Evolutionary conservation across 2,797 vertebrate species (phyloP).

Genomic region (Siniperca undulata): DNA sequence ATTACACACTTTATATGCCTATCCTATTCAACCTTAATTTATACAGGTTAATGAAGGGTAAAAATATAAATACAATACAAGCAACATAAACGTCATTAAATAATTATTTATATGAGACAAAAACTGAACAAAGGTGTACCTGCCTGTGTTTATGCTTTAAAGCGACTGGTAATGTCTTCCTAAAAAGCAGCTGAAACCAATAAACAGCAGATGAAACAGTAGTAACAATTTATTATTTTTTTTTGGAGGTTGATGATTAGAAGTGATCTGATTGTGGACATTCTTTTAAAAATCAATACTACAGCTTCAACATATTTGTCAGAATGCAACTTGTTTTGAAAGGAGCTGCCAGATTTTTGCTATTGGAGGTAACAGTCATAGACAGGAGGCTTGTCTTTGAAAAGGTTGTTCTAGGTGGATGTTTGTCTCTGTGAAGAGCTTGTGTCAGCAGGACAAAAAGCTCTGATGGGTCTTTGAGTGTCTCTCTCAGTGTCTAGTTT

Average conservation of each 20-base stretch:
- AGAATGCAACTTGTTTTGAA: background rate
- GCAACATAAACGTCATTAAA: background rate
- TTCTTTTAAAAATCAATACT: background rate
- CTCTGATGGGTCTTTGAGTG: slow-evolving; percentile 60
- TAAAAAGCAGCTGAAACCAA: background rate
- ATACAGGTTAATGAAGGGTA: background rate
- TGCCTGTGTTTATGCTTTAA: background rate
- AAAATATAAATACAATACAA: background rate
- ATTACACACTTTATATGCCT: background rate
- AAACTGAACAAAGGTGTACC: background rate
- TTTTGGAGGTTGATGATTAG: background rate
- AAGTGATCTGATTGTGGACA: background rate
- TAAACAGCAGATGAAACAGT: background rate
- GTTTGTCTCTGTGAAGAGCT: slow-evolving; percentile 41
- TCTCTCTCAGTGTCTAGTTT: slow-evolving; percentile 50
- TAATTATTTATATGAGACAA: background rate
- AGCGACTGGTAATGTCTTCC: background rate
- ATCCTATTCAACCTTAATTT: background rate
- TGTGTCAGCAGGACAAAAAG: slow-evolving; percentile 55
- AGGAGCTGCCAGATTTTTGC: background rate
- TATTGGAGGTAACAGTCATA: background rate
- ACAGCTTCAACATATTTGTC: background rate
- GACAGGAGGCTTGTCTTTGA: background rate
- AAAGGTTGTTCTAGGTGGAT: background rate
- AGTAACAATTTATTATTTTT: background rate